Percentiles rank a stretch among this genome's conserved stretches.
Conservation (phyloP, 2,797 vertebrate genomes). For the Naso thynnoides region DNA sequence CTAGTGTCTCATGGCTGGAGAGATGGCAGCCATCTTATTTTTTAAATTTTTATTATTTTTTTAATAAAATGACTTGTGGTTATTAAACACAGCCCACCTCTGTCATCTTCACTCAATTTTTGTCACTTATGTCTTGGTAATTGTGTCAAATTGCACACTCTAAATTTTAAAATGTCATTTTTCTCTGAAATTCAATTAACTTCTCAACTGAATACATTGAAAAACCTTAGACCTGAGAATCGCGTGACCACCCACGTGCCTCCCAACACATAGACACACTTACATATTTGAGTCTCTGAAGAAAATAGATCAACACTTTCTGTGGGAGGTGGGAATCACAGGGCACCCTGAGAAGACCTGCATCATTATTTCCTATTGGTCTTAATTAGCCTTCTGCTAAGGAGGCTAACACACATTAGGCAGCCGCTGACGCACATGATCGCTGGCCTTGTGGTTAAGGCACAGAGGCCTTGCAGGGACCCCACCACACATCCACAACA, state of each 20-base stretch:
- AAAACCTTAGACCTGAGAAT: neutral
- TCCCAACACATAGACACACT: neutral
- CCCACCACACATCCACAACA: neutral
- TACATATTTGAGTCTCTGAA: constrained; percentile 3
- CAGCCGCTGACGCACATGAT: constrained; percentile 33
- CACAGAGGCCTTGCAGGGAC: constrained; percentile 19
- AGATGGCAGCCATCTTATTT: too few relatives aligned
- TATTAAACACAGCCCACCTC: neutral
- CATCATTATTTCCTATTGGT: constrained; percentile 40
- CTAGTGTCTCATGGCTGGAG: too few relatives aligned
- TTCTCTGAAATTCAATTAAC: neutral
- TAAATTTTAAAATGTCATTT: too few relatives aligned
- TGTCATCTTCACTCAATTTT: neutral
- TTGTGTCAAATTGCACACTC: too few relatives aligned
- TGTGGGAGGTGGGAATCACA: constrained; percentile 17
- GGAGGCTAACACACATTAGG: constrained; percentile 25
- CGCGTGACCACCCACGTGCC: neutral
- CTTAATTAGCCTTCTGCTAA: constrained; percentile 52
- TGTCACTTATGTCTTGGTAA: too few relatives aligned
- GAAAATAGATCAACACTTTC: constrained; percentile 2
- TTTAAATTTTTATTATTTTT: neutral
- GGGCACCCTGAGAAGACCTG: constrained; percentile 22
- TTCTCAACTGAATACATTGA: too few relatives aligned
- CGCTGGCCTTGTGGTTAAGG: constrained; percentile 20
- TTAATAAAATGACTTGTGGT: neutral